phyloP scores from a whole-genome alignment of 2,113 vertebrate genomes.

The Vicugna pacos region DNA sequence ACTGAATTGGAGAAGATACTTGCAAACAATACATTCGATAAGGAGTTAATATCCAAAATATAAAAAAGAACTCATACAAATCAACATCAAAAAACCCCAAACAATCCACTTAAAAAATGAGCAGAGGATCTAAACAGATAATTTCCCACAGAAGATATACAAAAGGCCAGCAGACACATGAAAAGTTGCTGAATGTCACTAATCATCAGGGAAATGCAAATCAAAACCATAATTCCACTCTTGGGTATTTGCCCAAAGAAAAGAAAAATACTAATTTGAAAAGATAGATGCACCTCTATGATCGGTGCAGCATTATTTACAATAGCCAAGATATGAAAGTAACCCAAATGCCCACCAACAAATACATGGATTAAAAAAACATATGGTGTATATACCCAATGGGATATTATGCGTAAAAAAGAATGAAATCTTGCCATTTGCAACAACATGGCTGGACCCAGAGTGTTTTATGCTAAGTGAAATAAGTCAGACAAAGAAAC shows the following conservation, averaged over 20 bases:
- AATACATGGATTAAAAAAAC: neutral
- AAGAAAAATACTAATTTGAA: too few species aligned
- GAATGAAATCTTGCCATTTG: neutral
- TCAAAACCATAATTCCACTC: neutral
- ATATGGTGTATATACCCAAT: neutral
- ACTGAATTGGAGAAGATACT: neutral
- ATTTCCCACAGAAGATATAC: neutral
- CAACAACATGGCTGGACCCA: neutral
- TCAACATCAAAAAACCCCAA: neutral
- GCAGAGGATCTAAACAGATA: neutral
- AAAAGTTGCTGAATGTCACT: neutral
- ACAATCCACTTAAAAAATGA: neutral
- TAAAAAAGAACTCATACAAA: neutral
- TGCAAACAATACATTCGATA: neutral
- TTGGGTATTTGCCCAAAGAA: too few species aligned
- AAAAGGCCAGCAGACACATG: neutral
- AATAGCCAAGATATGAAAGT: neutral
- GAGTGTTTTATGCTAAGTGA: too few species aligned
- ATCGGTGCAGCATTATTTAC: neutral
- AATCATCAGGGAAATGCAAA: neutral
- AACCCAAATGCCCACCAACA: neutral
- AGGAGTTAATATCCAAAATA: neutral
- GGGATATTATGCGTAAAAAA: neutral
- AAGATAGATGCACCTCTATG: too few species aligned
- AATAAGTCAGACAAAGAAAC: too few species aligned